Percentiles rank a stretch among this genome's conserved stretches.
Evolutionary conservation across 2,113 vertebrate species (phyloP).

Genomic region (Siniperca knerii): DNA sequence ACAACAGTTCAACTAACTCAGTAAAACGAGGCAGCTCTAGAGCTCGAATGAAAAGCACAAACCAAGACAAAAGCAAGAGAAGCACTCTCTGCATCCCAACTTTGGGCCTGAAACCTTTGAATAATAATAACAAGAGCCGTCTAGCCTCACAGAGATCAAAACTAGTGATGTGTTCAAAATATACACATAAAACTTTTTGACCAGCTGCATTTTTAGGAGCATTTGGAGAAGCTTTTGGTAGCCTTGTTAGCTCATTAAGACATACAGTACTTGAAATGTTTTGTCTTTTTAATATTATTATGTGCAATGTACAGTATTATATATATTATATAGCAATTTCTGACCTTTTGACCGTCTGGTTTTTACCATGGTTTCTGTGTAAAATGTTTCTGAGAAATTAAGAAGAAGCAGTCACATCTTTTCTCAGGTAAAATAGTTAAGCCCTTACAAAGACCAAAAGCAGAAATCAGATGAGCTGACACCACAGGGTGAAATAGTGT

Average conservation of each 20-base stretch:
- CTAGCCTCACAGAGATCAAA: neutral
- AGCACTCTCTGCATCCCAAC: neutral
- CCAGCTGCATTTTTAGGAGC: neutral
- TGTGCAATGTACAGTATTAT: neutral
- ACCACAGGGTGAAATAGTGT: neutral
- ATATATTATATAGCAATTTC: neutral
- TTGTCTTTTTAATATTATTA: too few species aligned
- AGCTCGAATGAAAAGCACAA: neutral
- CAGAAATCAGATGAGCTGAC: neutral
- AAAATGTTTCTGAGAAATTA: conserved; percentile 6
- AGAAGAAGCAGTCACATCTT: neutral
- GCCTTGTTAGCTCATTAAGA: neutral
- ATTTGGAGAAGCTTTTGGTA: neutral
- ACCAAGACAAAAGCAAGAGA: neutral
- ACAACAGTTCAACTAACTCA: neutral
- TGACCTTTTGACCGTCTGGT: neutral
- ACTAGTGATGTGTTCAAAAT: neutral
- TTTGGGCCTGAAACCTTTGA: neutral
- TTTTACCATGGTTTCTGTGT: neutral
- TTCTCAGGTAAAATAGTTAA: neutral
- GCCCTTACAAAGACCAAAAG: neutral
- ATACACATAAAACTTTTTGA: neutral
- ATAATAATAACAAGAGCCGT: too few species aligned
- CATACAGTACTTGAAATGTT: neutral
- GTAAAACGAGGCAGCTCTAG: neutral